Evolutionary conservation across 2,797 vertebrate species (phyloP).

Genomic region (Remorina albescens): DNA sequence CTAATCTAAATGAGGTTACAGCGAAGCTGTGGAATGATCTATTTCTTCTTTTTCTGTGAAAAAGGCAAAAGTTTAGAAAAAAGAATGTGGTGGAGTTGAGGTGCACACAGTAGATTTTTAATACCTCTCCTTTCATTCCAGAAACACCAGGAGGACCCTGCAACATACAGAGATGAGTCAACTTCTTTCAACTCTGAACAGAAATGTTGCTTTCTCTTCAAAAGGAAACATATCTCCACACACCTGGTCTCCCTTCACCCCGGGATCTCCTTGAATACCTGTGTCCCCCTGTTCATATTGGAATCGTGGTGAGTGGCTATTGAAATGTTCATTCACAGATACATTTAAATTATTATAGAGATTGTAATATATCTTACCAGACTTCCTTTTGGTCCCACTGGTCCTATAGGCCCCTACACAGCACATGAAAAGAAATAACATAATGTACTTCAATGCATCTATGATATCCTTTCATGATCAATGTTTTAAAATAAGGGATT

Average conservation of each 20-base stretch:
- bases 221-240: background rate
- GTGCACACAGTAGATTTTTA: background rate
- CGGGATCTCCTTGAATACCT: constrained; percentile 76
- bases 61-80: background rate
- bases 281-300: constrained; percentile 76
- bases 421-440: background rate
- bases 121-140: constrained; percentile 86
- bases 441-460: background rate
- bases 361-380: constrained; percentile 62
- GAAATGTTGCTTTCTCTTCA: background rate
- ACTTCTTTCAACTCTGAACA: constrained; percentile 4
- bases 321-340: background rate
- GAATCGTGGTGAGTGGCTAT: background rate
- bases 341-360: background rate
- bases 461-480: background rate
- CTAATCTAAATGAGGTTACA: background rate
- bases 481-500: background rate
- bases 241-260: constrained; percentile 86
- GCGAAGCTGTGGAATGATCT: fast-evolving
- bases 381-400: constrained; percentile 82
- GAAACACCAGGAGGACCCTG: constrained; percentile 84
- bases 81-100: background rate
- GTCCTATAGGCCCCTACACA: constrained; percentile 72
- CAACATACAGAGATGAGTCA: constrained; percentile 37
- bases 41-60: background rate